These are phyloP conservation scores for Psettodes erumei DNA, from an alignment of 2,113 vertebrate genomes.

Conservation along the genomic window DNA sequence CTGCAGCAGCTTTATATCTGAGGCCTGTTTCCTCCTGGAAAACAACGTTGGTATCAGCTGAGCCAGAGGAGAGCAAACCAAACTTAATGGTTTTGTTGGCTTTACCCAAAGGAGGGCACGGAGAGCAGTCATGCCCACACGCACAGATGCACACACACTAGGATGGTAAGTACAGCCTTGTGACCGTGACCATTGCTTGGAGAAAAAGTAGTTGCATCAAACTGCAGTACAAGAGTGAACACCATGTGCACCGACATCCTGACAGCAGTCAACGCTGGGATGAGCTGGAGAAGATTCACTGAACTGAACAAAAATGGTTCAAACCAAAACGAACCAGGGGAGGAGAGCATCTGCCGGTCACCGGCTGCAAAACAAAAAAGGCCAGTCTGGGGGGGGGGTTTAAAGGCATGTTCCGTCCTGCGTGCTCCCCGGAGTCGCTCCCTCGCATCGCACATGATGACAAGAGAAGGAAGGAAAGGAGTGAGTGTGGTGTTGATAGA, in stretches of 20 bases:
- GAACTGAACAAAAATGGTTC: background rate
- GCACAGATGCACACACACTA: constrained; percentile 3
- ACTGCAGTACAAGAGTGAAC: background rate
- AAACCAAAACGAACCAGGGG: constrained; percentile 4
- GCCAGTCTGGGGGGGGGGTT: constrained; percentile 25
- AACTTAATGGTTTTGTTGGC: constrained; percentile 48
- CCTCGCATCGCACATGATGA: constrained; percentile 40
- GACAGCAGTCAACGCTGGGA: constrained; percentile 1
- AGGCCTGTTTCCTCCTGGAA: constrained; percentile 23
- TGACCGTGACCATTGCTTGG: background rate
- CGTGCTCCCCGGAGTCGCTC: constrained; percentile 41
- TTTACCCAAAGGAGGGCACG: constrained; percentile 27
- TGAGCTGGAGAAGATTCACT: constrained; percentile 1
- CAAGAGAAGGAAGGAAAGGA: constrained; percentile 10
- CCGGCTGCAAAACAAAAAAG: constrained; percentile 41
- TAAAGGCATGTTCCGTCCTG: constrained; percentile 44
- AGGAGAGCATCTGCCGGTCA: constrained; percentile 23
- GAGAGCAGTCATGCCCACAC: constrained; percentile 37
- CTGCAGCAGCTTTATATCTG: background rate
- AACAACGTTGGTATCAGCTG: constrained; percentile 24
- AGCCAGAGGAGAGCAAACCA: constrained; percentile 5
- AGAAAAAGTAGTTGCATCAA: constrained; percentile 12
- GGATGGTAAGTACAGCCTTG: background rate
- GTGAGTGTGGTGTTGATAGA: background rate
- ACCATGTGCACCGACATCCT: constrained; percentile 16